phyloP scores from a whole-genome alignment of 2,888 invertebrate genomes.

The Apodemia duryi region DNA sequence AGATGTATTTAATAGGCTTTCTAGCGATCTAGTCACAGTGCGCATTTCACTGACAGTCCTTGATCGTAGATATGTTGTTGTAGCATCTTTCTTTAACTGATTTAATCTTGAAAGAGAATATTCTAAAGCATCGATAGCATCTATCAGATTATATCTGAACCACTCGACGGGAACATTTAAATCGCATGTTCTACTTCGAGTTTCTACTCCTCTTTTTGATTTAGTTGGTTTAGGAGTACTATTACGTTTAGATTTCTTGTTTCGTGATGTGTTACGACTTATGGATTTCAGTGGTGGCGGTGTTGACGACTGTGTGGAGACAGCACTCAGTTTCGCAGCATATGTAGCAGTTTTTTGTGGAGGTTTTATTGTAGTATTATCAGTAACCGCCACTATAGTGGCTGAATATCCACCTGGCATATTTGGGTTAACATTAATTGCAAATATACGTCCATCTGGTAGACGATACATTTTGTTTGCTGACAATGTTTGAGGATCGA shows the following conservation, averaged over 20 bases:
- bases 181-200: slow-evolving; percentile 44
- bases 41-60: slow-evolving; percentile 71
- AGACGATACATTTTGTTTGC: slow-evolving; percentile 75
- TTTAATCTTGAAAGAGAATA: slow-evolving; percentile 74
- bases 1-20: slow-evolving; percentile 75
- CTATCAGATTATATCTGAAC: slow-evolving; percentile 79
- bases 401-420: slow-evolving; percentile 77
- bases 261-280: slow-evolving; percentile 30
- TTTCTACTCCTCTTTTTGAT: slow-evolving; percentile 21
- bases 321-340: slow-evolving; percentile 60
- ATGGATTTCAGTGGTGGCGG: slow-evolving; percentile 29
- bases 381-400: slow-evolving; percentile 69
- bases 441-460: slow-evolving; percentile 72
- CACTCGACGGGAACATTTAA: slow-evolving; percentile 73
- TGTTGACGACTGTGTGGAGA: slow-evolving; percentile 33
- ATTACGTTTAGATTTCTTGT: slow-evolving; percentile 27
- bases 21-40: slow-evolving; percentile 73
- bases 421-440: slow-evolving; percentile 67
- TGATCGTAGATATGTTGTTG: slow-evolving; percentile 63
- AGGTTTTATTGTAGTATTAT: slow-evolving; percentile 40
- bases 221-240: slow-evolving; percentile 24
- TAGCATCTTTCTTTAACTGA: slow-evolving; percentile 70
- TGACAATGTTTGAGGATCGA: slow-evolving; percentile 72
- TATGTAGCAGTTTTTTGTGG: slow-evolving; percentile 53
- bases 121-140: slow-evolving; percentile 77